Percentiles rank a stretch among this genome's conserved stretches.
Conservation (phyloP, 2,888 invertebrate genomes). For the Sinhomidia bicolor region DNA sequence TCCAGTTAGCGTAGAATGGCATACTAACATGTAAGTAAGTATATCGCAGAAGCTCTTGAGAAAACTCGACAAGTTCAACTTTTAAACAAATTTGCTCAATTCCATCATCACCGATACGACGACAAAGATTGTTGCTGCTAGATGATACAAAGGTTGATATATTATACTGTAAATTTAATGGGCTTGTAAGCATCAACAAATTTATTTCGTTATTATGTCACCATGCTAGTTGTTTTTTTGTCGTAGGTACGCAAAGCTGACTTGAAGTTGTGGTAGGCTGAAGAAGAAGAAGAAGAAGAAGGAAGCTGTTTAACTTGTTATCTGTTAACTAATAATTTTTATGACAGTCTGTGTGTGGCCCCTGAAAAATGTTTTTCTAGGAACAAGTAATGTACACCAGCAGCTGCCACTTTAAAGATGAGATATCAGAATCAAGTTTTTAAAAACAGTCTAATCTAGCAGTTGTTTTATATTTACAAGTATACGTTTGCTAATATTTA, state of each 20-base stretch:
- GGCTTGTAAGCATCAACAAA: not conserved
- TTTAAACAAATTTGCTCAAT: not conserved
- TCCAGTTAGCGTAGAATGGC: too few relatives aligned
- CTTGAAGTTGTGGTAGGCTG: not conserved
- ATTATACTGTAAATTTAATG: too few relatives aligned
- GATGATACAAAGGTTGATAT: not conserved
- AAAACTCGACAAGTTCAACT: conserved; percentile 27
- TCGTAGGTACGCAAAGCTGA: too few relatives aligned
- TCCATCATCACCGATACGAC: not conserved
- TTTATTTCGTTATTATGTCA: not conserved
- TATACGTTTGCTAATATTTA: too few relatives aligned
- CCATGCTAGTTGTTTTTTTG: not conserved
- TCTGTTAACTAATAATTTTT: not conserved
- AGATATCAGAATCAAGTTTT: not conserved
- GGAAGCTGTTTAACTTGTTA: not conserved
- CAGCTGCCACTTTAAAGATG: not conserved
- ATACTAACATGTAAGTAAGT: too few relatives aligned
- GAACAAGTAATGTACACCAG: not conserved
- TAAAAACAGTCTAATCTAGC: too few relatives aligned
- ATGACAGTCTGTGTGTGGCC: not conserved
- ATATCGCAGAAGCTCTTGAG: conserved; percentile 11
- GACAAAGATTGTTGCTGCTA: not conserved
- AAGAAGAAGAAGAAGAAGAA: too few relatives aligned
- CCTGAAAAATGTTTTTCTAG: not conserved
- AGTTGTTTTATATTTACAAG: too few relatives aligned